Percentiles rank a stretch among this genome's conserved stretches.
These are phyloP conservation scores for Istiophorus platypterus DNA, from an alignment of 2,113 vertebrate genomes.

Conservation along the genomic window DNA sequence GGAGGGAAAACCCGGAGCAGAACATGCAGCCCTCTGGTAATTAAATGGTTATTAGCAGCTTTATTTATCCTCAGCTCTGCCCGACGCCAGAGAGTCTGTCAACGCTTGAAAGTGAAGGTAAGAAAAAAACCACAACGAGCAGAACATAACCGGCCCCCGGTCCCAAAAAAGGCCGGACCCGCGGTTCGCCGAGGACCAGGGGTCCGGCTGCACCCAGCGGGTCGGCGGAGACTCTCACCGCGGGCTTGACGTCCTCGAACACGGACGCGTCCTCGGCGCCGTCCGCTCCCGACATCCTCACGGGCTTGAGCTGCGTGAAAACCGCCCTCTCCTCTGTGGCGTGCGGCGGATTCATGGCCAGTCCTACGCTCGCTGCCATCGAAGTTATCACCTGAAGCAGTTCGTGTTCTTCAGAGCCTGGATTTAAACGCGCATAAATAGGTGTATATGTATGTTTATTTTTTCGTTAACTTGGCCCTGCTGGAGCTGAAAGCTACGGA, in stretches of 20 bases:
- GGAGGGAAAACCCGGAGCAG: background rate
- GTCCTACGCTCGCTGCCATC: slow-evolving; percentile 88
- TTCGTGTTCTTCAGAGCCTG: background rate
- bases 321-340: slow-evolving; percentile 86
- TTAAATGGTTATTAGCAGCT: background rate
- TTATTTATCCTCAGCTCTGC: background rate
- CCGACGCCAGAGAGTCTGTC: background rate
- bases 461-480: background rate
- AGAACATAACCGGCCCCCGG: background rate
- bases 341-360: slow-evolving; percentile 82
- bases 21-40: background rate
- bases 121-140: rapidly evolving
- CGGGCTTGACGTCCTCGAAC: slow-evolving; percentile 92
- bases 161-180: slow-evolving; percentile 18
- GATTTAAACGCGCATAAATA: background rate
- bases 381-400: background rate
- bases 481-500: slow-evolving; percentile 59
- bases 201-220: slow-evolving; percentile 16
- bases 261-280: slow-evolving; percentile 86
- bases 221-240: slow-evolving; percentile 64
- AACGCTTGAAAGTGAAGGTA: background rate
- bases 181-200: background rate
- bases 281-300: slow-evolving; percentile 86
- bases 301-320: slow-evolving; percentile 89
- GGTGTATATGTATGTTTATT: too few relatives aligned